Evolutionary conservation across 2,113 vertebrate genomes (phyloP).

Genomic region (Ciconia maguari): DNA sequence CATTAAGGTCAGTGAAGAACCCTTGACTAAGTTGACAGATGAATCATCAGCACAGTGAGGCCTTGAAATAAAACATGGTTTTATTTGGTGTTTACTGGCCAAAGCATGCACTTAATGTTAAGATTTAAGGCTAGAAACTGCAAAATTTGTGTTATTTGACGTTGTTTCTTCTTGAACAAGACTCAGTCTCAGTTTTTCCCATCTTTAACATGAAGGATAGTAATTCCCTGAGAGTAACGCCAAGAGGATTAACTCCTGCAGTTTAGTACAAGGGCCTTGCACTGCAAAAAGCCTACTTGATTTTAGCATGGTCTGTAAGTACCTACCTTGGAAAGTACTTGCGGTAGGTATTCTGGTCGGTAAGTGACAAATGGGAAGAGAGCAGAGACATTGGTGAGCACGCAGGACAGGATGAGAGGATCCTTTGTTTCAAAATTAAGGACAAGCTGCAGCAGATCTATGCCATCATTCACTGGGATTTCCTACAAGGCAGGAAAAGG

Average conservation of each 20-base stretch:
- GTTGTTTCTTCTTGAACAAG: background rate
- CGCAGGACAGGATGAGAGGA: conserved; percentile 91
- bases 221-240: background rate
- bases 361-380: conserved; percentile 90
- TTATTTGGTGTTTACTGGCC: background rate
- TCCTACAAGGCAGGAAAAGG: conserved; percentile 68
- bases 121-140: background rate
- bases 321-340: conserved; percentile 89
- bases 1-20: background rate
- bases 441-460: conserved; percentile 87
- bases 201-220: background rate
- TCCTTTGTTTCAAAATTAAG: conserved; percentile 90
- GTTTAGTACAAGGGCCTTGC: background rate
- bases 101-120: background rate
- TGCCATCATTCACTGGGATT: conserved; percentile 85
- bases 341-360: conserved; percentile 81
- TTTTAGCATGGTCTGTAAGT: background rate
- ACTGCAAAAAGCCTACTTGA: background rate
- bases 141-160: background rate
- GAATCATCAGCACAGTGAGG: background rate
- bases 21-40: background rate
- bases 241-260: background rate
- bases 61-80: background rate
- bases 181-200: background rate
- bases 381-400: conserved; percentile 90